Evolutionary conservation across 1,140 invertebrate species (phyloP), one percentile per base, ranked within the genome.

Genomic region (Nasonia giraulti): DNA sequence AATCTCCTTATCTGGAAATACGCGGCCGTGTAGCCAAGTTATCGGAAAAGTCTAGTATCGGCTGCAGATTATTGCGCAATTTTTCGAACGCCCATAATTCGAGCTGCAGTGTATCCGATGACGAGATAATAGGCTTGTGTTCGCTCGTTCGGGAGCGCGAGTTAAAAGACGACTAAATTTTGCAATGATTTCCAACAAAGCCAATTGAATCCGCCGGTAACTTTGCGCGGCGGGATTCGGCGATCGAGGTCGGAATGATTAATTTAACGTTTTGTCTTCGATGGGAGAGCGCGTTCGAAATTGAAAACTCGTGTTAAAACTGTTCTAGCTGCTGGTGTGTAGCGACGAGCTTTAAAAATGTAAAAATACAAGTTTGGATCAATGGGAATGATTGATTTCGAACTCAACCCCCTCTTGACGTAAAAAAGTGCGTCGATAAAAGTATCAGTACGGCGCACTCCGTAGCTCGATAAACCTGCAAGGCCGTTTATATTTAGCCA

Each of bases 111-210:
- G 27, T 62, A 62, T 20, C 55, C 55, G 55, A 17, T n/a, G 55
- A 62, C 7, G 20, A n/a, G 55, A 62, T 62, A 62, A 62, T n/a
- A 20, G 55, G 55, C 55, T 62, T 62, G 55, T 20, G 20, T 62
- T 62, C 55, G 55, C 55, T 62, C 20, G n/a, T 62, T 62, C 55
- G 7, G 55, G 0, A 55, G 6, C n/a, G 20, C 3, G 55, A n/a
- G 55, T n/a, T 62, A 62, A 62, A 62, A n/a, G 55, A n/a, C 55
- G 55, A 62, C n/a, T 62, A 62, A 20, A 62, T 62, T 62, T 62
- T 62, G 20, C 55, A 62, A 62, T 62, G 55, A 62, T 62, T 62
- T 62, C 20, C 55, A 62, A 62, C 55, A 62, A 62, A 62, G 55
- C 55, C 55, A 62, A 62, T 62, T 62, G 55, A 62, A 62, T 50